phyloP scores from a whole-genome alignment of 2,113 vertebrate species.

The Cettia cetti region DNA sequence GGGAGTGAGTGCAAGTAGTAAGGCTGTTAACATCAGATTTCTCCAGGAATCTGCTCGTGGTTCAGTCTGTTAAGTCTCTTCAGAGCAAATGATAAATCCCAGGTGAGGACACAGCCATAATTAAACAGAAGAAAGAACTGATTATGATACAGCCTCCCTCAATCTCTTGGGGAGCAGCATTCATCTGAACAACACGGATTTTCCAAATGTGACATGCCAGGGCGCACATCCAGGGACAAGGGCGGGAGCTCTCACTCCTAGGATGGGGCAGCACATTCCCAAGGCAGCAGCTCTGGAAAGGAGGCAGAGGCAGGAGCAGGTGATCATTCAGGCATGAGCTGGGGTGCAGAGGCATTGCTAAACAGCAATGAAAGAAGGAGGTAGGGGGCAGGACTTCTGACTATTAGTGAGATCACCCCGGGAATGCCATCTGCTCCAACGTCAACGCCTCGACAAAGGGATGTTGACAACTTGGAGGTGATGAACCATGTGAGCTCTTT shows the following conservation, averaged over 20 bases:
- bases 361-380: neutral
- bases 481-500: neutral
- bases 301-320: slow-evolving; percentile 10
- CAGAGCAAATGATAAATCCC: neutral
- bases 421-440: slow-evolving; percentile 42
- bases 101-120: neutral
- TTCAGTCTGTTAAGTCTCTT: neutral
- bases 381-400: slow-evolving; percentile 23
- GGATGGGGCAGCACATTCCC: neutral
- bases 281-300: neutral
- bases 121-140: neutral
- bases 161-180: neutral
- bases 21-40: neutral
- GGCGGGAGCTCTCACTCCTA: neutral
- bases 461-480: neutral
- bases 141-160: neutral
- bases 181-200: neutral
- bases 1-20: neutral
- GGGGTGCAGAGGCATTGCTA: neutral
- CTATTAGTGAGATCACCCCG: neutral
- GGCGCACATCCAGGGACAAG: neutral
- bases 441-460: neutral
- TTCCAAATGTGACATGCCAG: neutral
- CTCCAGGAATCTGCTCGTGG: neutral
- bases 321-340: slow-evolving; percentile 13